Conservation (phyloP, 2,888 invertebrate species). For the Ganaspis brasiliensis region DNA sequence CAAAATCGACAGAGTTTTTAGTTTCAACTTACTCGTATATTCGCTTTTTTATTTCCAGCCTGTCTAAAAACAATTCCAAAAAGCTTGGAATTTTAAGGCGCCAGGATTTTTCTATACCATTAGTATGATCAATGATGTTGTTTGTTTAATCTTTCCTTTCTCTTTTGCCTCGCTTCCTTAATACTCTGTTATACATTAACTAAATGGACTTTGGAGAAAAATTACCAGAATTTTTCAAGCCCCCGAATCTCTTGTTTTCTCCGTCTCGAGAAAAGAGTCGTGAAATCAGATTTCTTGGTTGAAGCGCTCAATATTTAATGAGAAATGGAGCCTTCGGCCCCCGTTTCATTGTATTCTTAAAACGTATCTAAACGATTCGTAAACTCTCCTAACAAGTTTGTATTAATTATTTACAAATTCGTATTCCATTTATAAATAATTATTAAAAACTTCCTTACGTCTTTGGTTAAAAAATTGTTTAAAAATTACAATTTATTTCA, state of each 20-base stretch:
- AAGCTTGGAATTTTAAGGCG: conserved; percentile 54
- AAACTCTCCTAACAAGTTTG: not conserved
- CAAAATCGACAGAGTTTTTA: not conserved
- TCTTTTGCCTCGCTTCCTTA: conserved; percentile 14
- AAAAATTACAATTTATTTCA: no score
- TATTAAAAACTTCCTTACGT: no score
- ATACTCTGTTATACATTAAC: not conserved
- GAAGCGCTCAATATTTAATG: not conserved
- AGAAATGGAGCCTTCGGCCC: not conserved
- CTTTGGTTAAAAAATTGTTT: no score
- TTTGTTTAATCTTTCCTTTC: conserved; percentile 66
- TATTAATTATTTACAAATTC: no score
- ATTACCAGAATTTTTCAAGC: conserved; percentile 9
- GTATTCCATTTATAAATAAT: no score
- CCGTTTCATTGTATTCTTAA: not conserved
- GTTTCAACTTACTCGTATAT: conserved; percentile 36
- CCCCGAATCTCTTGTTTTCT: conserved; percentile 16
- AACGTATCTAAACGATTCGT: not conserved
- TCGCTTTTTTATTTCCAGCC: not conserved
- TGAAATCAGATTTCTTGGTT: conserved; percentile 31
- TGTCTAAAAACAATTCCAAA: not conserved
- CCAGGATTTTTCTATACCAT: conserved; percentile 67
- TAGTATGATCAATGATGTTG: conserved; percentile 72
- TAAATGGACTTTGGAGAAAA: conserved; percentile 17
- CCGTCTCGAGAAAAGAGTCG: conserved; percentile 14